Base-by-base conservation (phyloP, 2,797 vertebrate genomes). In the Apogon talboti region DNA sequence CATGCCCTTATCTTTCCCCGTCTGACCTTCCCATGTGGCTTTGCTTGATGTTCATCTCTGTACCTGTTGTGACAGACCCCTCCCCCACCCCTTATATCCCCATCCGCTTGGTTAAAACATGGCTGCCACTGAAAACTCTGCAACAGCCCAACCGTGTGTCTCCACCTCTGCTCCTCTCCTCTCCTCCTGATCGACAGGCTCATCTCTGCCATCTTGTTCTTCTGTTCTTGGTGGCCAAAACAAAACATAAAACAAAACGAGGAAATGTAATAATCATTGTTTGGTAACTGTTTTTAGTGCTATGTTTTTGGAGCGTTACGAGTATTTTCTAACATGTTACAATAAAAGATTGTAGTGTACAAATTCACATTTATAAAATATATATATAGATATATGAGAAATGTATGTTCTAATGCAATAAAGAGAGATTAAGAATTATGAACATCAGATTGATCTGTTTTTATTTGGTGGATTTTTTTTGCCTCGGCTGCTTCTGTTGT, bases 391-490 rank as follows among this genome's bases (percentile, higher is more conserved):
- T 87, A 87, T 90, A 91, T 89, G 79, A 91, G 60, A 94, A 89
- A 92, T 94, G 93, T 95, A 94, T 95, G 94, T 94, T 94, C 92
- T 91, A 91, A 94, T 91, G 93, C 93, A 95, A 95, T 95, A 95
- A 95, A 95, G 83, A 91, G 81, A 90, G 66, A 87, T 89, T 88
- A 88, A 92, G 83, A 92, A 85, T 70, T 82, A 82, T 72, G 73
- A 60, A 42, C 40, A 42, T 13, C 14, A 42, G 40, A 12, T n/a
- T 42, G 14, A 42, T 42, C 0, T 42, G 40, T 1, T 13, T 6
- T 14, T 13, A 41, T 41, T 13, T 41, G 3, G 4, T 40, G 2
- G 7, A 33, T 33, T 33, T 33, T 33, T 33, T 33, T 9, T 1
- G 7, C 30, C 30, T 33, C 8, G 7, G 3, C 6, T 9, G n/a